phyloP scores from a whole-genome alignment of 2,113 vertebrate species.

The Nymphicus hollandicus region DNA sequence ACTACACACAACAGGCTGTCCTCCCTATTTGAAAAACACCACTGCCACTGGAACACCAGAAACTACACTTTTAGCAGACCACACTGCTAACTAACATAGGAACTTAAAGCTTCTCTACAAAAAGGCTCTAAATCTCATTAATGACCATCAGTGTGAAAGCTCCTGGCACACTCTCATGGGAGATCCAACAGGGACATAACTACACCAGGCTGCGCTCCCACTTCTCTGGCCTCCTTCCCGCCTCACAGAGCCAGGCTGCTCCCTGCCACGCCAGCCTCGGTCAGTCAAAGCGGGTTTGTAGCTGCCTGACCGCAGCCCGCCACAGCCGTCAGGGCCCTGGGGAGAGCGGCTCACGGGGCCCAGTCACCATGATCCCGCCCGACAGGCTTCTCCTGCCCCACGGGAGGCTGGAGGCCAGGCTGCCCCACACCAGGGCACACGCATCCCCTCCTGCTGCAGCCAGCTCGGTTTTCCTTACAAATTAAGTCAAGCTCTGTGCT shows the following conservation, averaged over 20 bases:
- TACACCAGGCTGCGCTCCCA: accelerated
- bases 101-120: accelerated
- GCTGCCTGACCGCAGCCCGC: not conserved
- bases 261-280: not conserved
- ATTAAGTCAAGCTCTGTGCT: not conserved
- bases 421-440: not conserved
- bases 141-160: accelerated
- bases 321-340: not conserved
- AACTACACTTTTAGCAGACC: not conserved
- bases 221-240: accelerated
- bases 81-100: accelerated
- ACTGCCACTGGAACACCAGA: accelerated
- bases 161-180: accelerated
- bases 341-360: not conserved
- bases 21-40: accelerated
- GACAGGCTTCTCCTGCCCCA: not conserved
- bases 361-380: accelerated
- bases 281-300: accelerated
- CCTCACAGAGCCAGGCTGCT: not conserved
- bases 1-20: not conserved
- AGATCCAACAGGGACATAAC: accelerated
- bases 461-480: too few species aligned
- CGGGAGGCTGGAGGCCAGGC: not conserved
- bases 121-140: accelerated
- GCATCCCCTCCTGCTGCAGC: not conserved